phyloP scores from a whole-genome alignment of 2,113 vertebrate genomes.

The Falcunculus frontatus region DNA sequence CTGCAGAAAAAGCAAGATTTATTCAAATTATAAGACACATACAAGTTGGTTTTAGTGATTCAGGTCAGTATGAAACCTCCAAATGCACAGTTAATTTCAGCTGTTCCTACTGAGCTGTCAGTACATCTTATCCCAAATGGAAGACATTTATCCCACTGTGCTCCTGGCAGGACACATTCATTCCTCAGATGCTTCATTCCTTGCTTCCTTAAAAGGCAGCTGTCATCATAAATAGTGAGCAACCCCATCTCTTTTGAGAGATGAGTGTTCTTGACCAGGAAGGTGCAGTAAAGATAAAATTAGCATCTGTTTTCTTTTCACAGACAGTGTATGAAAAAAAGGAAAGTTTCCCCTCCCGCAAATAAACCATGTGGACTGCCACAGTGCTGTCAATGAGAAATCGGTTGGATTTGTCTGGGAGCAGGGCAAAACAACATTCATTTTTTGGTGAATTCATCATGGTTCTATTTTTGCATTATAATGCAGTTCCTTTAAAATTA shows the following conservation, averaged over 20 bases:
- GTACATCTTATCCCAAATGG: not conserved
- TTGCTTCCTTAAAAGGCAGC: not conserved
- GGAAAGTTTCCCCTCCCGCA: not conserved
- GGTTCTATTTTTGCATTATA: not conserved
- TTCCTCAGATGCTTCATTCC: not conserved
- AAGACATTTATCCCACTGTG: slow-evolving; percentile 12
- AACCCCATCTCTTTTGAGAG: not conserved
- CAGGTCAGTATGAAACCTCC: not conserved
- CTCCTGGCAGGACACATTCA: not conserved
- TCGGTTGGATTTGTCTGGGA: not conserved
- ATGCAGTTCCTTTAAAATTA: not conserved
- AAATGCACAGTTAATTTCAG: slow-evolving; percentile 20
- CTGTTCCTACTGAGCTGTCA: not conserved
- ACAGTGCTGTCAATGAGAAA: not conserved
- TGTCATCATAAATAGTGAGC: not conserved
- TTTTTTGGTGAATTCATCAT: not conserved
- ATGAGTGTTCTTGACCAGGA: not conserved
- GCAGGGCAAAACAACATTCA: not conserved
- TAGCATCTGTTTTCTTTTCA: not conserved
- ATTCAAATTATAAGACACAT: not conserved
- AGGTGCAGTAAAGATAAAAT: not conserved
- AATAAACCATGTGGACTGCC: not conserved
- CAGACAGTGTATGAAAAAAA: not conserved
- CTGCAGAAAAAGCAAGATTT: not conserved
- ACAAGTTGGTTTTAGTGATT: not conserved